Percentiles rank a stretch among this genome's conserved stretches.
Conservation (phyloP, 2,113 vertebrate genomes). For the Eulemur rufifrons region DNA sequence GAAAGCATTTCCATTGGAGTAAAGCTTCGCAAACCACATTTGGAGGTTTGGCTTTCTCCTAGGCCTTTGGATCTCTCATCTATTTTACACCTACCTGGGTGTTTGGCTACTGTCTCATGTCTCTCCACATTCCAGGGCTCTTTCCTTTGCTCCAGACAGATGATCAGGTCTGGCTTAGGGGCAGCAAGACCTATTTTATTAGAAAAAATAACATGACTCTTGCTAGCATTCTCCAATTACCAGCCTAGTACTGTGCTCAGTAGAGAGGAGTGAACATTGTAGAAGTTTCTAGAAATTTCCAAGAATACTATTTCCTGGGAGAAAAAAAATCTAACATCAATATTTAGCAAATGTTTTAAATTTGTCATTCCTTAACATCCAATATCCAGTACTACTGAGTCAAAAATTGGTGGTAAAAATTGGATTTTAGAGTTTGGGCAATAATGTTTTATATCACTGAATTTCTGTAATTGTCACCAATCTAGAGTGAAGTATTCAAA, state of each 20-base stretch:
- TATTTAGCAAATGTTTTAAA: not conserved
- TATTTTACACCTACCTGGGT: too few relatives aligned
- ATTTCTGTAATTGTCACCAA: not conserved
- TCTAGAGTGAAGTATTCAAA: fast-evolving
- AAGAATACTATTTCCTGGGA: not conserved
- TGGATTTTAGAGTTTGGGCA: not conserved
- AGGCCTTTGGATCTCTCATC: too few relatives aligned
- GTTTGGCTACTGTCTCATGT: too few relatives aligned
- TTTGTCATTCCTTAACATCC: not conserved
- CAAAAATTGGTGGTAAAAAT: not conserved
- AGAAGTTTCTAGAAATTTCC: not conserved
- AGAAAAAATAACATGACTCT: not conserved
- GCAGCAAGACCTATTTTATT: too few relatives aligned
- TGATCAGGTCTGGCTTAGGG: too few relatives aligned
- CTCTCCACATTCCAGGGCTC: too few relatives aligned
- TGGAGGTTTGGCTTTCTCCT: not conserved
- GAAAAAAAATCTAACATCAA: not conserved
- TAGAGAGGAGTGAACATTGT: not conserved
- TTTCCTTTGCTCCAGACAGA: too few relatives aligned
- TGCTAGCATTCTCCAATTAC: not conserved
- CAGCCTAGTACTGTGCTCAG: not conserved
- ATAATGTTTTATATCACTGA: not conserved
- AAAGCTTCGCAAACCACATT: not conserved
- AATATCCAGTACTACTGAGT: not conserved
- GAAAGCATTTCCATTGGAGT: not conserved